phyloP scores from a whole-genome alignment of 2,797 vertebrate genomes.

The Strix occidentalis region DNA sequence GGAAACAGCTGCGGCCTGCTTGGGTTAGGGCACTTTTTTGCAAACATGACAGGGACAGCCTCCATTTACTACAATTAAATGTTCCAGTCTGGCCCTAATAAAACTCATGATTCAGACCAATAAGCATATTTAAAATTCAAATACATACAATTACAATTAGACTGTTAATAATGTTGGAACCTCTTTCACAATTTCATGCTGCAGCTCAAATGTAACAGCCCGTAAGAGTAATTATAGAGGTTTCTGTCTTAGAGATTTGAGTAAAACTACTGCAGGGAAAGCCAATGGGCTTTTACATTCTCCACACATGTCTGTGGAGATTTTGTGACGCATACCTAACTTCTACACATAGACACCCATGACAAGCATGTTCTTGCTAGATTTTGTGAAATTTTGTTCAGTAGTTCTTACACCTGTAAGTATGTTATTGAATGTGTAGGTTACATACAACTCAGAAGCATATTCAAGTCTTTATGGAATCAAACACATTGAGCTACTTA shows the following conservation, averaged over 20 bases:
- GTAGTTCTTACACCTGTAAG: not conserved
- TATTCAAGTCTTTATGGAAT: not conserved
- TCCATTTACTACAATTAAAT: constrained; percentile 15
- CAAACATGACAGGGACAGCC: not conserved
- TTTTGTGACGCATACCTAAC: not conserved
- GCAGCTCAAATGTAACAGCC: not conserved
- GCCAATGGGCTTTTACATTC: not conserved
- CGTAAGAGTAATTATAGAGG: not conserved
- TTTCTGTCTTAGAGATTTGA: not conserved
- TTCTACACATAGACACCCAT: not conserved
- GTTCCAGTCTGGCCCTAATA: constrained; percentile 11
- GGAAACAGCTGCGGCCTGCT: constrained; percentile 1
- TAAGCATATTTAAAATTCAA: constrained; percentile 49
- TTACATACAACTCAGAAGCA: not conserved
- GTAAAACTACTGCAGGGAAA: not conserved
- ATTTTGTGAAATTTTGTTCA: not conserved
- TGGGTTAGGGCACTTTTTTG: not conserved
- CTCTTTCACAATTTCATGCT: not conserved
- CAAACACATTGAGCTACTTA: not conserved
- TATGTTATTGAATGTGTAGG: not conserved
- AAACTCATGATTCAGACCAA: constrained; percentile 41
- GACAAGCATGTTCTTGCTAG: not conserved
- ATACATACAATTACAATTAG: constrained; percentile 25
- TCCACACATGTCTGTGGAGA: not conserved
- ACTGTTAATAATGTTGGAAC: constrained; percentile 29